A percentile compares a stretch with the other conserved stretches of the same genome.
These are phyloP conservation scores for Platorchestia sp. DNA, from an alignment of 1,140 invertebrate species.

Conservation along the genomic window DNA sequence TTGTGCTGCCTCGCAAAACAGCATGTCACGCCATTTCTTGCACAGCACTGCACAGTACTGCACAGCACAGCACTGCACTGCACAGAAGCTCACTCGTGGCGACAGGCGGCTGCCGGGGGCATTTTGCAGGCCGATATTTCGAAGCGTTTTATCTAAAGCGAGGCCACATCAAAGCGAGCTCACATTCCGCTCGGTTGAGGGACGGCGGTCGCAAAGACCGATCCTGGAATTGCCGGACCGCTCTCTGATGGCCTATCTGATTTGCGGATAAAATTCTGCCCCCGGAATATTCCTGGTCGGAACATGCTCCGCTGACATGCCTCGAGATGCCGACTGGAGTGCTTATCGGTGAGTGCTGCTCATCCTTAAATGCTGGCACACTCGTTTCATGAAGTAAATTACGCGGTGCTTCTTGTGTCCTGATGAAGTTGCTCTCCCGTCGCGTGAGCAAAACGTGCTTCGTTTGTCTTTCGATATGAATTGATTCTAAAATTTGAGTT, in stretches of 20 bases:
- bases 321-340: neutral
- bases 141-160: neutral
- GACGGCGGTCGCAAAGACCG: conserved; percentile 1
- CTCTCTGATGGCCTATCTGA: conserved; percentile 10
- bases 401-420: neutral
- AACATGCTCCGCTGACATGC: neutral
- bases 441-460: neutral
- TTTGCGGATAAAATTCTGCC: conserved; percentile 45
- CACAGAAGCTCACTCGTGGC: neutral
- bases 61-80: neutral
- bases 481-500: neutral
- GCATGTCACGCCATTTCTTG: neutral
- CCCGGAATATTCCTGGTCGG: neutral
- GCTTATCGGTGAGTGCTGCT: neutral
- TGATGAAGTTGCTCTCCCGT: neutral
- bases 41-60: neutral
- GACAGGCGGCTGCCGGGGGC: neutral
- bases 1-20: neutral
- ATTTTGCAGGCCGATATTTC: conserved; percentile 1
- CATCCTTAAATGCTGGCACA: neutral
- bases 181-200: neutral
- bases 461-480: neutral
- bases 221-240: conserved; percentile 26
- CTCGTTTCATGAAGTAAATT: too few species aligned
- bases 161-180: neutral